Base-by-base conservation (phyloP, 2,113 vertebrate genomes). In the Merops nubicus region DNA sequence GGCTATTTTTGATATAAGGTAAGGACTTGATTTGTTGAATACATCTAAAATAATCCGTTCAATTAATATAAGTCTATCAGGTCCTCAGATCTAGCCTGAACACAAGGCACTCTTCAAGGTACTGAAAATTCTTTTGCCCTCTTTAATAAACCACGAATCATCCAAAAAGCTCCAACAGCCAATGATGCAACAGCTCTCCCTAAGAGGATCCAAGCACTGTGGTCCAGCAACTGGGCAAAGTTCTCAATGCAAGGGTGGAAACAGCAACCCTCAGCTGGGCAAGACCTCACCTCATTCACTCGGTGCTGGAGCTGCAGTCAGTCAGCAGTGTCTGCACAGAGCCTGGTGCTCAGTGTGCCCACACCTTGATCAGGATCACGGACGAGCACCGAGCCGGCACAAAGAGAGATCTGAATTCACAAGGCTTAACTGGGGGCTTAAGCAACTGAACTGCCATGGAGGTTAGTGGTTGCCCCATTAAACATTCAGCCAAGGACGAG, bases 361-460 rank as follows among this genome's bases (percentile, higher is more conserved):
- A 54, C 0, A 0, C 16, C 29, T 34, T 17, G 36, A 21, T 5
- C 0, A 4, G 20, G 45, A 77, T 21, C 45, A 56, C 0, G 0
- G 21, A 33, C 6, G 25, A 57, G 50, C 63, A 43, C 11, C 40
- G 51, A 60, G 56, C 15, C 56, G 70, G 22, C 36, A 54, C 85
- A 34, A 48, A 77, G 25, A 20, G 6, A 18, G 8, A 29, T 31
- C 5, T 43, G 29, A 75, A 63, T 20, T 81, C 56, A 45, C 26
- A 70, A 34, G 11, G 15, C 31, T 65, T 56, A 69, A 50, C 21
- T 45, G 60, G 50, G 73, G 56, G 90, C 40, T 19, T 18, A 68
- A 63, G 29, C 26, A 85, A 6, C 6, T 36, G 28, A 64, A 31
- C 60, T 20, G 31, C 60, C 67, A 22, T 5, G 8, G 26, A 80